These are phyloP conservation scores for Synodontis membranacea DNA, from an alignment of 2,113 vertebrate species.

Conservation along the genomic window DNA sequence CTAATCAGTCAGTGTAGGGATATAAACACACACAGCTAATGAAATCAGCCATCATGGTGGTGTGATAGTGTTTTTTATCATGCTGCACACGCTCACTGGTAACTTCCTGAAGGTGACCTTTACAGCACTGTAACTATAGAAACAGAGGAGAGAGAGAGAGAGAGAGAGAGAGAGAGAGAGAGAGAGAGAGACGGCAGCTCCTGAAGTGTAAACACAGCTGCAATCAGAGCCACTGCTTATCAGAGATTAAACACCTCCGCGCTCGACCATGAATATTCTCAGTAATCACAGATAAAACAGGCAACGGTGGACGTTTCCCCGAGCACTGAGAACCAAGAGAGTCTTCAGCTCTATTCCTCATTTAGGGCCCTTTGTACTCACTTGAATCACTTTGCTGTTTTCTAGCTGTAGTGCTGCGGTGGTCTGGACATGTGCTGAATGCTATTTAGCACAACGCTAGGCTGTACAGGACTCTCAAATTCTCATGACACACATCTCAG, in stretches of 20 bases:
- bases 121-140: conserved; percentile 73
- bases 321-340: neutral
- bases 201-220: conserved; percentile 24
- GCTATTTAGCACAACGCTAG: neutral
- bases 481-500: neutral
- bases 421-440: neutral
- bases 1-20: neutral
- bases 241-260: neutral
- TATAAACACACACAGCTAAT: conserved; percentile 59
- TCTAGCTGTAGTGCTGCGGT: neutral
- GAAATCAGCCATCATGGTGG: conserved; percentile 74
- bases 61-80: conserved; percentile 73
- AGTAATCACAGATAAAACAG: neutral
- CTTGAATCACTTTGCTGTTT: neutral
- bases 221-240: conserved; percentile 10
- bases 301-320: too few relatives aligned
- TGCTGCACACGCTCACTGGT: conserved; percentile 67
- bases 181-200: neutral
- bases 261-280: neutral
- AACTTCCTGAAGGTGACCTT: conserved; percentile 84
- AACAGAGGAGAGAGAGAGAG: conserved; percentile 58
- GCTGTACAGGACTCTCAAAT: neutral
- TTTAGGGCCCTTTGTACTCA: neutral
- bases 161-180: conserved; percentile 29
- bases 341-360: neutral